Percentiles rank a stretch among this genome's conserved stretches.
Conservation (phyloP, 1,140 invertebrate species). For the Sipha flava region DNA sequence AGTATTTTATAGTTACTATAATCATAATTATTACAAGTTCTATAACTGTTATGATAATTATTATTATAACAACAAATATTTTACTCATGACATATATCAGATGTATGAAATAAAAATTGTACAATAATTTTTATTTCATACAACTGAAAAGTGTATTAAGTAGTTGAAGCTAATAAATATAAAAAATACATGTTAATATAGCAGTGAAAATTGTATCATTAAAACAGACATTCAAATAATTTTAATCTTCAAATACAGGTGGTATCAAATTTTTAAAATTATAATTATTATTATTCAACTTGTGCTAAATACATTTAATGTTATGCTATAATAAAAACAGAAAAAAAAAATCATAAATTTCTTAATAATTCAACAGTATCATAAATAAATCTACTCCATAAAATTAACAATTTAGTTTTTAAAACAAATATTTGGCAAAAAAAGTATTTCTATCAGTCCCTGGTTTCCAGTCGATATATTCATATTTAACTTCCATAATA, state of each 20-base stretch:
- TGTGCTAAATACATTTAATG: background rate
- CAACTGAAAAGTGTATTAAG: no score
- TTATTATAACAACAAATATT: no score
- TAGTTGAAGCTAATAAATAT: no score
- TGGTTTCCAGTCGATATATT: background rate
- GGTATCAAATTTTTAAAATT: background rate
- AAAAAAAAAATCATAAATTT: background rate
- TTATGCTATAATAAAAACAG: background rate
- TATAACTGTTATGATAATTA: no score
- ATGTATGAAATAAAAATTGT: no score
- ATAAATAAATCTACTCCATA: background rate
- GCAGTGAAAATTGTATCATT: no score
- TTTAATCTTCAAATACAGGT: background rate
- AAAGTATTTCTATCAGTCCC: background rate
- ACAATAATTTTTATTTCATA: no score
- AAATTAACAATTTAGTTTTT: background rate
- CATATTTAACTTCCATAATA: background rate
- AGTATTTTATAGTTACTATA: no score
- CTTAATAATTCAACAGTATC: background rate
- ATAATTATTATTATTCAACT: background rate
- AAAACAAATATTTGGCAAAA: background rate
- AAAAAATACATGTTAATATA: no score
- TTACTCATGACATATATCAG: no score
- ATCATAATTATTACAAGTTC: no score
- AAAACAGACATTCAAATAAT: background rate